Percentiles rank a stretch among this genome's conserved stretches.
phyloP scores from a whole-genome alignment of 2,797 vertebrate genomes.

The Esox lucius region DNA sequence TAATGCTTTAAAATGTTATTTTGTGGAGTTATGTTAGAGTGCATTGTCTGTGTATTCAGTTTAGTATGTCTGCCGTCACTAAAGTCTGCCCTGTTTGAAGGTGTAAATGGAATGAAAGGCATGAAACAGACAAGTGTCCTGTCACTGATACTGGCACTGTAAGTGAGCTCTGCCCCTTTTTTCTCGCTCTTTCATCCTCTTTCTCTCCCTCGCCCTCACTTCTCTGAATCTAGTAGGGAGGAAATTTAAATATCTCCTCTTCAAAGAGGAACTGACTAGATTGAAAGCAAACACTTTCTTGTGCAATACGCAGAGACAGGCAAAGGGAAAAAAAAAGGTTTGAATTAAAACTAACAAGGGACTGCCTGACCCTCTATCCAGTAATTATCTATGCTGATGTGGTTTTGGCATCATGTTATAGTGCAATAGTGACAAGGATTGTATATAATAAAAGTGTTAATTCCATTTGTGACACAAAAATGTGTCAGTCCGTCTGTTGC shows the following conservation, averaged over 20 bases:
- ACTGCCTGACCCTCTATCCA: neutral
- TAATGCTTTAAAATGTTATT: neutral
- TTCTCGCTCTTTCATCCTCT: conserved; percentile 26
- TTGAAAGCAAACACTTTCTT: neutral
- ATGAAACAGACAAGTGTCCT: neutral
- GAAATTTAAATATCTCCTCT: neutral
- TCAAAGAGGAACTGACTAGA: neutral
- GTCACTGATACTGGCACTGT: neutral
- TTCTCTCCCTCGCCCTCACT: neutral
- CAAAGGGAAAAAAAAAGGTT: neutral
- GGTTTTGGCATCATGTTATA: neutral
- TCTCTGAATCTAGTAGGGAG: neutral
- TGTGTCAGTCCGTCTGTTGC: neutral
- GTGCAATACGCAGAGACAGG: neutral
- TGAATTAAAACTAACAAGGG: neutral
- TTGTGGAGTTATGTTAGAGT: neutral
- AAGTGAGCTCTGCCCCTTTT: neutral
- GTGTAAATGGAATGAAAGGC: neutral
- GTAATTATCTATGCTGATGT: neutral
- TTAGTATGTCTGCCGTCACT: neutral
- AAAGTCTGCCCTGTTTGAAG: neutral
- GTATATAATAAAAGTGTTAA: neutral
- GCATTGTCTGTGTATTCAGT: neutral
- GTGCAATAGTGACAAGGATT: neutral
- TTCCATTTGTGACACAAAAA: neutral